phyloP scores from a whole-genome alignment of 2,113 vertebrate species.

The Laticauda laticaudata region DNA sequence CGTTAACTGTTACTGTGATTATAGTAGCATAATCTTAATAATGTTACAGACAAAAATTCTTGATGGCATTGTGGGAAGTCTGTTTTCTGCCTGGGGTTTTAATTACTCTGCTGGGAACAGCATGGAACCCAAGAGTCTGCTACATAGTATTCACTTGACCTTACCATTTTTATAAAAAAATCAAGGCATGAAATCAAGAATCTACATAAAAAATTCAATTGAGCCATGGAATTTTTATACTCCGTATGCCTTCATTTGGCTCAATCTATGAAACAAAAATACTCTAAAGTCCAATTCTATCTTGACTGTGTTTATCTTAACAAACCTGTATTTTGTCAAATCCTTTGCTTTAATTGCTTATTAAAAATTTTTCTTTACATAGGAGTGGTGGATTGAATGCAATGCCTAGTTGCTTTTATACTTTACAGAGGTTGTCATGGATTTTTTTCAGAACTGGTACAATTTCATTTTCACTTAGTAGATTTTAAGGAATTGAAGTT shows the following conservation, averaged over 20 bases:
- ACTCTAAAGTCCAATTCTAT: neutral
- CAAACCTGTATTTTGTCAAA: neutral
- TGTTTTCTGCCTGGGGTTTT: conserved; percentile 61
- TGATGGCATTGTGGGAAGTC: conserved; percentile 58
- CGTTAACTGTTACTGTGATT: conserved; percentile 37
- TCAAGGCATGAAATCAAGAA: neutral
- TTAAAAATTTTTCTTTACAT: neutral
- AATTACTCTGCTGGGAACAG: conserved; percentile 46
- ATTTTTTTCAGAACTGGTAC: neutral
- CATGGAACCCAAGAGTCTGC: conserved; percentile 37
- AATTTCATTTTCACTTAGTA: neutral
- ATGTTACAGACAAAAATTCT: conserved; percentile 33
- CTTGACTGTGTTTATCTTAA: neutral
- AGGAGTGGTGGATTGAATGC: neutral
- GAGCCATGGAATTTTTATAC: neutral
- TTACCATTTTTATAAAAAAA: neutral
- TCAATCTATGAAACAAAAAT: neutral
- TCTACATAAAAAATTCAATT: conserved; percentile 8
- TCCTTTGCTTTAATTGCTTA: neutral
- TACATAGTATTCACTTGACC: conserved; percentile 22
- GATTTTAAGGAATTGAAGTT: neutral
- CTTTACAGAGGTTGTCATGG: neutral
- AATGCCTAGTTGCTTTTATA: neutral
- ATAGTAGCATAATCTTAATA: conserved; percentile 38
- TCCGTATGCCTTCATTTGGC: neutral